Evolutionary conservation across 2,113 vertebrate genomes (phyloP), one percentile per base, ranked within the genome.

Genomic region (Tragelaphus buxtoni): DNA sequence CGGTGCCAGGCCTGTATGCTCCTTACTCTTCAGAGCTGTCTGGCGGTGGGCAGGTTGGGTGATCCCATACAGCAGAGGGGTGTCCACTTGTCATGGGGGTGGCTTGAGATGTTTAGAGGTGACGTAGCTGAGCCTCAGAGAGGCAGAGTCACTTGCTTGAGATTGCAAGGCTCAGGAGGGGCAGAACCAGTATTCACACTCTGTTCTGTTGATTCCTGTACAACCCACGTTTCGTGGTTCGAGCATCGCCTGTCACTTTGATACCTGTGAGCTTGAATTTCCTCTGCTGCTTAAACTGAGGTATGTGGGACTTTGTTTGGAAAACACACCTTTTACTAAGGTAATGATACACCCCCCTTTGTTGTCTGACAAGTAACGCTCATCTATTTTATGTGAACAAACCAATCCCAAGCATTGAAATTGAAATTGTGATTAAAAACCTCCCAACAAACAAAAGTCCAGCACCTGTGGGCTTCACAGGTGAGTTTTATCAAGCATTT

Each of bases 1-100:
- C 47, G 4, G 0, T 13, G 55, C 53, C 26, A 2, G 32, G 45
- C 18, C 39, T 11, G 0, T n/a, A 0, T 26, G 8, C 4, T 4
- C 7, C 32, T 49, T 5, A 4, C 35, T 49, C 22, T 20, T 35
- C 26, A 1, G 17, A 28, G n/a, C n/a, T 12, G 1, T 9, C 5
- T 47, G 11, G 2, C 9, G 58, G 53, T 8, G 30, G 24, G 39
- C n/a, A 28, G 32, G 30, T 9, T 3, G 47, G 58, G n/a, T 26
- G 18, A 16, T n/a, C 13, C 24, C 7, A 3, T 17, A 22, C 28
- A 69, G 63, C 63, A 35, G 17, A 35, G 63, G n/a, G 17, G 9
- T 35, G 9, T 69, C n/a, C 63, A 35, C n/a, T 22, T 35, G 63
- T 69, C 63, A 10, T 35, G n/a, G 9, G n/a, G 18, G n/a, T 69